These are phyloP conservation scores for Metallyticus violacea DNA, from an alignment of 2,888 invertebrate species.

Conservation along the genomic window DNA sequence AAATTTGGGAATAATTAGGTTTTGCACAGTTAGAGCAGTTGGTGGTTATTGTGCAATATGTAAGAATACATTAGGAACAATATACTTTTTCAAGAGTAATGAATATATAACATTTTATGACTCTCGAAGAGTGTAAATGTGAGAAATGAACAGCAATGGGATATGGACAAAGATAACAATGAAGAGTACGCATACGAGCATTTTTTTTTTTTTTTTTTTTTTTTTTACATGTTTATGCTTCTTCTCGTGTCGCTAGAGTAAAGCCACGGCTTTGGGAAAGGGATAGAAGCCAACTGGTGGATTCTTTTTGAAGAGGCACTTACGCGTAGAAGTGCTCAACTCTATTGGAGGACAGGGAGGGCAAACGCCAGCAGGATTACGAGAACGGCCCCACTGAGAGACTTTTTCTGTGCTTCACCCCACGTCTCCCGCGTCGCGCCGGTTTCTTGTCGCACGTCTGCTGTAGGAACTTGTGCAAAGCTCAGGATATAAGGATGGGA, in stretches of 20 bases:
- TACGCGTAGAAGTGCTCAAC: conserved; percentile 7
- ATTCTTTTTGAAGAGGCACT: conserved; percentile 26
- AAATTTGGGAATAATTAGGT: too few species aligned
- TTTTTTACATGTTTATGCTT: too few species aligned
- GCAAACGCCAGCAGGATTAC: not conserved
- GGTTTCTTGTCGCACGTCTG: not conserved
- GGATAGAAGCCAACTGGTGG: conserved; percentile 1
- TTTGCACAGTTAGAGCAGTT: too few species aligned
- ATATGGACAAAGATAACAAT: not conserved
- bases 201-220: too few species aligned
- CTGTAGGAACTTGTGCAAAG: not conserved
- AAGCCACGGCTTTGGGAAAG: not conserved
- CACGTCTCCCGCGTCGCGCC: not conserved
- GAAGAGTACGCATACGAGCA: not conserved
- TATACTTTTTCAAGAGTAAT: too few species aligned
- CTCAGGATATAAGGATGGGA: not conserved
- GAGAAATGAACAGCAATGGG: not conserved
- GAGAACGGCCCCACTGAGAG: conserved; percentile 14
- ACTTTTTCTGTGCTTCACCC: not conserved
- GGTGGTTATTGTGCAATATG: too few species aligned
- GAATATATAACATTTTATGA: too few species aligned
- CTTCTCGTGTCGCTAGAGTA: not conserved
- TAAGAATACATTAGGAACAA: too few species aligned
- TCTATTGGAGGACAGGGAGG: conserved; percentile 6
- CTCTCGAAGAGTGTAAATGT: too few species aligned